phyloP scores from a whole-genome alignment of 2,797 vertebrate species.

The Cheirogaleus major region DNA sequence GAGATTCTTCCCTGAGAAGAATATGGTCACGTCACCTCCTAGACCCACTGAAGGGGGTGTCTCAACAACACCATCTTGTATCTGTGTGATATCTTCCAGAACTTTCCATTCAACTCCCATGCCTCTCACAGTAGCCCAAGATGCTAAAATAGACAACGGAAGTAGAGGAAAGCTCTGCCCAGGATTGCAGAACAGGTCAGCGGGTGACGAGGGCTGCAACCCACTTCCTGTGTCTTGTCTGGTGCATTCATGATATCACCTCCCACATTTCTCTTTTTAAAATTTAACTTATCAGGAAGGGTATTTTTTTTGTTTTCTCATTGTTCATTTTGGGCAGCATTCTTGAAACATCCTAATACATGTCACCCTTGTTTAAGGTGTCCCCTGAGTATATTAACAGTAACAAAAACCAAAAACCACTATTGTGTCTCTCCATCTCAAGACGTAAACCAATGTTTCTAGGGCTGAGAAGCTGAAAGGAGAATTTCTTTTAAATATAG shows the following conservation, averaged over 20 bases:
- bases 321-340: not conserved
- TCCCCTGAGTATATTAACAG: not conserved
- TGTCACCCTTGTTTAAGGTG: not conserved
- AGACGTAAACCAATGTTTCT: not conserved
- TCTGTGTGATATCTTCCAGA: not conserved
- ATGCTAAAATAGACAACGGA: not conserved
- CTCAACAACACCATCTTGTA: not conserved
- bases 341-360: conserved; percentile 18
- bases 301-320: not conserved
- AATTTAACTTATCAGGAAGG: not conserved
- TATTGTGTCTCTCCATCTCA: conserved; percentile 10
- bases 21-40: too few relatives aligned
- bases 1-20: not conserved
- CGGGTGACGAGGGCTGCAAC: not conserved
- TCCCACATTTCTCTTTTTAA: not conserved
- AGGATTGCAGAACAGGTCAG: not conserved
- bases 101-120: not conserved
- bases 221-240: not conserved
- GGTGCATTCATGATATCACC: too few relatives aligned
- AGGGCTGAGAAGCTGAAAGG: not conserved
- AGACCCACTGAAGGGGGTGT: not conserved
- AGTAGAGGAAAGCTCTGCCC: not conserved
- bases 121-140: not conserved
- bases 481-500: conserved; percentile 18
- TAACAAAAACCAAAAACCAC: not conserved